A percentile compares a stretch with the other conserved stretches of the same genome.
Conservation (phyloP, 2,797 vertebrate genomes). For the Cossypha niveicapilla region DNA sequence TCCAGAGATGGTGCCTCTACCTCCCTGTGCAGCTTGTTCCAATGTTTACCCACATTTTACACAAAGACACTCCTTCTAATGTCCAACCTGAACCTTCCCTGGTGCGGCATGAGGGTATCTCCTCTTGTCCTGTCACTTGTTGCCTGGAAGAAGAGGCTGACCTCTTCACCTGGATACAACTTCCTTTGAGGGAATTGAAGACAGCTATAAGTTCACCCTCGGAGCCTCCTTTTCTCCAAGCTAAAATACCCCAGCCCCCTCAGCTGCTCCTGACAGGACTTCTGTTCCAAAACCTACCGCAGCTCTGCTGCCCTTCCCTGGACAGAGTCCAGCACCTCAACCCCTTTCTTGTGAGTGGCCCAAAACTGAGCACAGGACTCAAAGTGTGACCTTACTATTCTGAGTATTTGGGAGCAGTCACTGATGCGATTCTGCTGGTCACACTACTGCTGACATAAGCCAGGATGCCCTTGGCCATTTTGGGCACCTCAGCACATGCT, state of each 20-base stretch:
- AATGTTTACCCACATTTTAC: not conserved
- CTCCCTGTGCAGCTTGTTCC: not conserved
- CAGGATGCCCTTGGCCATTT: not conserved
- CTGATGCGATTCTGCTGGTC: not conserved
- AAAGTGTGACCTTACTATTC: not conserved
- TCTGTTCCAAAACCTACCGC: not conserved
- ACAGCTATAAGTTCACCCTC: not conserved
- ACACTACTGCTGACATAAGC: not conserved
- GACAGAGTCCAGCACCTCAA: no score
- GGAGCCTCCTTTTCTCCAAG: not conserved
- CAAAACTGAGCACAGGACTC: not conserved
- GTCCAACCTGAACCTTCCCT: not conserved
- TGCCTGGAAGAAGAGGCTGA: not conserved
- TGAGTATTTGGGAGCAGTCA: fast-evolving
- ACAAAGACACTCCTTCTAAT: not conserved
- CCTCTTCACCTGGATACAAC: fast-evolving
- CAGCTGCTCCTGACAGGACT: no score
- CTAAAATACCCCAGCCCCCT: not conserved
- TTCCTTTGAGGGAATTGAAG: not conserved
- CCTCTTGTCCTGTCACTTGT: not conserved
- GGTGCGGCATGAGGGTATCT: not conserved
- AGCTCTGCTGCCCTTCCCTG: not conserved
- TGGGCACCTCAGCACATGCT: not conserved
- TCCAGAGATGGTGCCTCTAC: not conserved
- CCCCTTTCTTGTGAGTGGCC: not conserved